phyloP scores from a whole-genome alignment of 2,797 vertebrate genomes.

The Falco columbarius region DNA sequence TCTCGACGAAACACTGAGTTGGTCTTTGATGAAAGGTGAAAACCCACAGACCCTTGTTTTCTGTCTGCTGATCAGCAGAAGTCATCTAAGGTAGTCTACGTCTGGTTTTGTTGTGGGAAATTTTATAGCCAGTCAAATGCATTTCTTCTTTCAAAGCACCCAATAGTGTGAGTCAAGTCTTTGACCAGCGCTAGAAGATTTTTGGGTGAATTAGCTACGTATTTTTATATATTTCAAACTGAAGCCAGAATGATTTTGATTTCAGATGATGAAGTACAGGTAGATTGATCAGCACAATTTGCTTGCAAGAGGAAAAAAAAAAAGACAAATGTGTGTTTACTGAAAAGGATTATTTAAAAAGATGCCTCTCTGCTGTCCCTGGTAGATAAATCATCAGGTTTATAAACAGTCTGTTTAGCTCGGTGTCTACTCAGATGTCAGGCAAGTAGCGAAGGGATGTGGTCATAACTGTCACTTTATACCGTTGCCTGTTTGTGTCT shows the following conservation, averaged over 20 bases:
- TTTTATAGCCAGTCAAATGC: not conserved
- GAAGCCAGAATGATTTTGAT: not conserved
- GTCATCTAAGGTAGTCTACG: not conserved
- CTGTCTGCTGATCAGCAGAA: not conserved
- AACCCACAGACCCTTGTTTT: not conserved
- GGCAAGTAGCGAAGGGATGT: not conserved
- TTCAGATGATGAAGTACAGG: not conserved
- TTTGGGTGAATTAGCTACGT: not conserved
- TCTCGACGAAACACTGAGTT: not conserved
- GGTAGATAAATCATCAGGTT: not conserved
- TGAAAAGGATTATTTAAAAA: not conserved
- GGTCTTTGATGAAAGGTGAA: not conserved
- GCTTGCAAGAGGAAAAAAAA: not conserved
- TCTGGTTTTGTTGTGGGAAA: not conserved
- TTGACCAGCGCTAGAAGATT: not conserved
- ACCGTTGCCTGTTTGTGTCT: not conserved
- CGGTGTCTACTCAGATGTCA: not conserved
- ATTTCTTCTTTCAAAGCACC: not conserved
- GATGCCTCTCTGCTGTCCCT: not conserved
- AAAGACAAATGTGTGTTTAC: not conserved
- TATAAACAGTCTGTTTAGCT: not conserved
- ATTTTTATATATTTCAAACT: not conserved
- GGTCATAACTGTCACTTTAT: rapidly evolving
- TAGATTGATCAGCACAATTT: not conserved
- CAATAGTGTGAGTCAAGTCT: too few relatives aligned